A percentile compares a stretch with the other conserved stretches of the same genome.
phyloP scores from a whole-genome alignment of 1,140 invertebrate species.

The Drosophila setifemur region DNA sequence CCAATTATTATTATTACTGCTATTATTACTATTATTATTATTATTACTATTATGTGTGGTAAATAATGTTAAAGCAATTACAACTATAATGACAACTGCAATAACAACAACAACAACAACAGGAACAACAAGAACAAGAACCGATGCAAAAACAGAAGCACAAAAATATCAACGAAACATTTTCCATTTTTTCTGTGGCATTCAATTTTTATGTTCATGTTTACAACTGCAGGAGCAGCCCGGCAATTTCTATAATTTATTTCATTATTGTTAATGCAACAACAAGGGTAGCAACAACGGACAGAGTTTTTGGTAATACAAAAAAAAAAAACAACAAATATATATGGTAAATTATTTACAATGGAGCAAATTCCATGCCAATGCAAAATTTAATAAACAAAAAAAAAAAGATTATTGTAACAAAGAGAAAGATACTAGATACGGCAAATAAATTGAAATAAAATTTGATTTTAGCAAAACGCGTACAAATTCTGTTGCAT shows the following conservation, averaged over 20 bases:
- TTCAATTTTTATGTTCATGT: conserved; percentile 58
- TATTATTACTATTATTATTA: conserved; percentile 25
- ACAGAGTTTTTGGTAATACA: neutral
- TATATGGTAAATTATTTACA: neutral
- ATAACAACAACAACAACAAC: conserved; percentile 14
- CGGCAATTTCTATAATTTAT: conserved; percentile 35
- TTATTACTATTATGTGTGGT: conserved; percentile 36
- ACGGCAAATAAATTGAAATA: no score
- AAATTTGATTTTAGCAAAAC: no score
- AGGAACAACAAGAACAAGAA: conserved; percentile 23
- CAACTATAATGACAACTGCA: conserved; percentile 40
- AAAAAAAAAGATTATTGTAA: neutral
- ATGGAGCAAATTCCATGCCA: conserved; percentile 16
- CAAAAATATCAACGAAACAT: conserved; percentile 39
- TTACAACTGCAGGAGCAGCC: conserved; percentile 54
- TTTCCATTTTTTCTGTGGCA: conserved; percentile 57
- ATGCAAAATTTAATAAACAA: conserved; percentile 8
- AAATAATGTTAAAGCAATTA: conserved; percentile 32
- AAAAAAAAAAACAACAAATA: neutral
- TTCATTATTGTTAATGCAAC: conserved; percentile 33
- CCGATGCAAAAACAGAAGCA: no score
- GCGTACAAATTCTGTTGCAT: no score
- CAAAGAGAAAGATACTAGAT: no score
- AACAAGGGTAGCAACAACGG: neutral
- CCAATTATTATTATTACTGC: conserved; percentile 24